Percentiles rank a stretch among this genome's conserved stretches.
Evolutionary conservation across 2,888 invertebrate species (phyloP).

Genomic region (Amaurobius ferox): DNA sequence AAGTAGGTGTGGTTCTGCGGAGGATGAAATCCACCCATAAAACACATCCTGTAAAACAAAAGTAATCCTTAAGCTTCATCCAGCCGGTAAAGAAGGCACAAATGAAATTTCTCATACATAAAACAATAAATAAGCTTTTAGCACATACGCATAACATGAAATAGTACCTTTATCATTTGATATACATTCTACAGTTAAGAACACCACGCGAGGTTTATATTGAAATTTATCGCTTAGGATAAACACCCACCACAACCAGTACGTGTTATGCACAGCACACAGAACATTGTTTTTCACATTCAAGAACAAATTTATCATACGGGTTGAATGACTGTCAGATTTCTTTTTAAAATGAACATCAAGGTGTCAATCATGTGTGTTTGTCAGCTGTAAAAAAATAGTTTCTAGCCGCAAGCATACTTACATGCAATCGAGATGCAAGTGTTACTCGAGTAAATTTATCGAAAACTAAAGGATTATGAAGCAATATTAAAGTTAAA

Average conservation of each 20-base stretch:
- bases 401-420: constrained; percentile 52
- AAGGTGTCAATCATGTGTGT: constrained; percentile 65
- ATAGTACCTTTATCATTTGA: too few relatives aligned
- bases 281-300: not conserved
- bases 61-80: not conserved
- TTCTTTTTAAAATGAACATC: constrained; percentile 33
- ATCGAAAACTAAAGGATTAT: constrained; percentile 35
- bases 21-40: constrained; percentile 24
- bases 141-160: not conserved
- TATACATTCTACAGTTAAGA: too few relatives aligned
- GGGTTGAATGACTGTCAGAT: constrained; percentile 27
- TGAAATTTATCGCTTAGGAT: not conserved
- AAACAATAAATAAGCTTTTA: not conserved
- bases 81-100: not conserved
- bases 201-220: not conserved
- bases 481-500: constrained; percentile 29
- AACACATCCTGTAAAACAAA: constrained; percentile 23
- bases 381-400: constrained; percentile 67
- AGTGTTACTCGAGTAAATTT: not conserved
- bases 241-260: not conserved
- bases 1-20: constrained; percentile 61
- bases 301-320: not conserved
- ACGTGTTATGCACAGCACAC: not conserved
- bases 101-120: not conserved
- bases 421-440: constrained; percentile 24